A percentile compares a stretch with the other conserved stretches of the same genome.
These are phyloP conservation scores for Temnothorax rugatulus DNA, from an alignment of 2,888 invertebrate species.

Conservation along the genomic window DNA sequence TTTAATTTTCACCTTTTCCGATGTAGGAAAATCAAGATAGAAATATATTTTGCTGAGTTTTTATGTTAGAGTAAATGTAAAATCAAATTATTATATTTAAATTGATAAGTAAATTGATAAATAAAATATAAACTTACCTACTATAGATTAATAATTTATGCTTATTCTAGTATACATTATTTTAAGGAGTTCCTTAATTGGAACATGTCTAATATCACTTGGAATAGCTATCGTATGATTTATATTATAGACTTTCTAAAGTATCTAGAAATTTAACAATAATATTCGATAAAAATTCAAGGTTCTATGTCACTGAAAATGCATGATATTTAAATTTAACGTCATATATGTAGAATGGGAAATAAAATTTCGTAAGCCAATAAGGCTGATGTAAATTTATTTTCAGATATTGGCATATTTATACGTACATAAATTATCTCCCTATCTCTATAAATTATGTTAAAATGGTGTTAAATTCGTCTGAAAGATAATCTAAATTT, in stretches of 20 bases:
- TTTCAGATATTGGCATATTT: neutral
- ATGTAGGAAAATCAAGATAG: neutral
- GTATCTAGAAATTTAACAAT: neutral
- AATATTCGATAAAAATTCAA: constrained; percentile 6
- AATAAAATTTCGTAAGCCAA: neutral
- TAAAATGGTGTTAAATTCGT: neutral
- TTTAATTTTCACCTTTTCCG: neutral
- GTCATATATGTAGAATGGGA: neutral
- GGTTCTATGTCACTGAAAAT: neutral
- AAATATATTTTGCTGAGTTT: neutral
- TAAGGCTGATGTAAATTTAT: neutral
- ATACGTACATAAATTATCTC: constrained; percentile 3
- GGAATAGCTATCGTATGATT: neutral
- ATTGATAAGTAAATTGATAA: constrained; percentile 12
- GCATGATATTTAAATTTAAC: neutral
- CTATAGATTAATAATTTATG: neutral
- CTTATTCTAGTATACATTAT: neutral
- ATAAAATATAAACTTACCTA: neutral
- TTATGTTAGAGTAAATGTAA: neutral
- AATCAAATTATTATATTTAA: constrained; percentile 20
- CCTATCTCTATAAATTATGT: neutral
- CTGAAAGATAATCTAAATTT: constrained; percentile 4
- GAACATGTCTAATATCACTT: neutral
- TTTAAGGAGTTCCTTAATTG: neutral
- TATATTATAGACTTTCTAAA: neutral